Base-by-base conservation (phyloP, 1,140 invertebrate species). In the Lepidurus apus region DNA sequence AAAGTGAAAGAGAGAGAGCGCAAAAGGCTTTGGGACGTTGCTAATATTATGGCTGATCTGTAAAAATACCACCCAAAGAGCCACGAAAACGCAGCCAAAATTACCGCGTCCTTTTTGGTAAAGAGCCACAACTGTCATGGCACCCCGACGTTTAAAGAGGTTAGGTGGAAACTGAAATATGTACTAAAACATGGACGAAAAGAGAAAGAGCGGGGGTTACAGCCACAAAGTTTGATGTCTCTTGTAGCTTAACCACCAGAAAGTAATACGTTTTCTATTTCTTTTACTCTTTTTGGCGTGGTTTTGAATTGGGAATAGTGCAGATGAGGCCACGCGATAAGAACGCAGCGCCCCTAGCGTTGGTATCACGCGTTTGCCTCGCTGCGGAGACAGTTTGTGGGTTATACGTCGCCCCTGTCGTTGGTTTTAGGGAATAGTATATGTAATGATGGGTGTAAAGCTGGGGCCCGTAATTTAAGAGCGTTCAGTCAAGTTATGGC, bases 41-140 rank as follows among this genome's bases (percentile, higher is more conserved):
- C 9, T 21, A 65, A 65, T 17, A 65, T 65, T 65, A 21, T 65
- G 53, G 53, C n/a, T 65, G 53, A 65, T 65, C 53, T 65, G 53
- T 65, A 65, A 65, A 65, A 65, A 65, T 65, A 21, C 53, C 53
- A 65, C 53, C 53, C 53, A 65, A n/a, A 17, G 3, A 65, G 53
- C 53, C 53, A 7, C 1, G 1, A 21, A 7, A 65, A 21, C 7
- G 10, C 53, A 65, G 13, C 17, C 13, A 6, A 21, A 7, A 13
- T 10, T 47, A 47, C 10, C 1, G 10, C 17, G 45, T 9, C 53
- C 13, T 65, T 65, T 9, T 5, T 7, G 21, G 53, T 65, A 9
- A 65, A 65, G 13, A 21, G 53, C 17, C 8, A 21, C 53, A 65
- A 65, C 34, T 34, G 34, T 34, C 34, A 65, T 65, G 53, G 53